These are phyloP conservation scores for Drosophila conformis DNA, from an alignment of 2,888 invertebrate species.

Conservation along the genomic window DNA sequence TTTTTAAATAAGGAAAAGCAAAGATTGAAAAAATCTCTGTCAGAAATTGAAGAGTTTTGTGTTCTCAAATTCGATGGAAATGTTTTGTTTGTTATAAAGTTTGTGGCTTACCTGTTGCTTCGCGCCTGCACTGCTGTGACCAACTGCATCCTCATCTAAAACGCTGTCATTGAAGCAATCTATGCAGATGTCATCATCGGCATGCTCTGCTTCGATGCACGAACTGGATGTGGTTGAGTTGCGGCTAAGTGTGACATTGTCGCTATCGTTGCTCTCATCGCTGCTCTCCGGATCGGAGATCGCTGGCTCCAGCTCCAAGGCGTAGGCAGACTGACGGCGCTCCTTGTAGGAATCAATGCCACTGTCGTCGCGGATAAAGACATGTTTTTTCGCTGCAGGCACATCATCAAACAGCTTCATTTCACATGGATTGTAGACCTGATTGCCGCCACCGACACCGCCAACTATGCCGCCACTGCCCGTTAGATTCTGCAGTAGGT, in stretches of 20 bases:
- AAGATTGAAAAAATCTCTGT: background rate
- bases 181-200: constrained; percentile 54
- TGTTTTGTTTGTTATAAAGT: background rate
- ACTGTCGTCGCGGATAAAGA: constrained; percentile 49
- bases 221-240: constrained; percentile 72
- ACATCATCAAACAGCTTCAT: constrained; percentile 75
- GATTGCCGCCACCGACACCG: constrained; percentile 40
- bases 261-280: constrained; percentile 76
- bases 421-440: constrained; percentile 83
- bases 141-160: constrained; percentile 29
- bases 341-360: constrained; percentile 49
- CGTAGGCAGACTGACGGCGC: constrained; percentile 64
- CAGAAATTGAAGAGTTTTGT: background rate
- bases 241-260: constrained; percentile 69
- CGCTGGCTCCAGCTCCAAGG: constrained; percentile 80
- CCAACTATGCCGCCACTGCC: constrained; percentile 36
- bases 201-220: constrained; percentile 50
- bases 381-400: constrained; percentile 63
- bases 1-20: background rate
- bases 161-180: constrained; percentile 46
- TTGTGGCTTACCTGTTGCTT: constrained; percentile 53
- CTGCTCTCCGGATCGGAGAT: constrained; percentile 68
- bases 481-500: constrained; percentile 65
- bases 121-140: constrained; percentile 12
- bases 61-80: background rate